Conservation (phyloP, 2,888 invertebrate genomes). For the Tenthredo mesomela region DNA sequence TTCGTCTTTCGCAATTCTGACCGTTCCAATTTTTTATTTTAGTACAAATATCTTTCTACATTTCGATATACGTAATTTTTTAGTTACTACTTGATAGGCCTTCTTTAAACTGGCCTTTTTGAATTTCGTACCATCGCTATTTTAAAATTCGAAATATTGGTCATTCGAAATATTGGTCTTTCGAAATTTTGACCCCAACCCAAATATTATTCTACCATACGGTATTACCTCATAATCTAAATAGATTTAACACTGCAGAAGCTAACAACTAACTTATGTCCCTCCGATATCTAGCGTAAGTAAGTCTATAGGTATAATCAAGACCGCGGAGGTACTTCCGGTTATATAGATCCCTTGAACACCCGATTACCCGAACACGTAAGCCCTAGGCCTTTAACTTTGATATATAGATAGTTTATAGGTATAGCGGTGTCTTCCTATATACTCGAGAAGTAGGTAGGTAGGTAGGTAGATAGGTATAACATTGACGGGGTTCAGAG, state of each 20-base stretch:
- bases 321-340: conserved; percentile 15
- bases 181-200: no score
- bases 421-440: background rate
- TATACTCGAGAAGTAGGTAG: background rate
- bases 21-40: no score
- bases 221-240: background rate
- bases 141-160: no score
- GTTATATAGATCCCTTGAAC: conserved; percentile 41
- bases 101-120: no score
- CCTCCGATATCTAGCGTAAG: background rate
- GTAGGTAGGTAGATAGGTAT: background rate
- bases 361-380: conserved; percentile 4
- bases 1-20: no score
- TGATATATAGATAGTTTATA: background rate
- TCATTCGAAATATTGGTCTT: no score
- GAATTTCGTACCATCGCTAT: no score
- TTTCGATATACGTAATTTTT: no score
- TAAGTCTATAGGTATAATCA: background rate
- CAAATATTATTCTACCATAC: background rate
- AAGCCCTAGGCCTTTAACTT: conserved; percentile 25
- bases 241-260: background rate
- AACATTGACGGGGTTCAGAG: background rate
- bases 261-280: background rate
- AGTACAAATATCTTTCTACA: no score
- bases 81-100: no score